A percentile compares a stretch with the other conserved stretches of the same genome.
These are phyloP conservation scores for Polylopha cassiicola DNA, from an alignment of 2,888 invertebrate genomes.

Conservation along the genomic window DNA sequence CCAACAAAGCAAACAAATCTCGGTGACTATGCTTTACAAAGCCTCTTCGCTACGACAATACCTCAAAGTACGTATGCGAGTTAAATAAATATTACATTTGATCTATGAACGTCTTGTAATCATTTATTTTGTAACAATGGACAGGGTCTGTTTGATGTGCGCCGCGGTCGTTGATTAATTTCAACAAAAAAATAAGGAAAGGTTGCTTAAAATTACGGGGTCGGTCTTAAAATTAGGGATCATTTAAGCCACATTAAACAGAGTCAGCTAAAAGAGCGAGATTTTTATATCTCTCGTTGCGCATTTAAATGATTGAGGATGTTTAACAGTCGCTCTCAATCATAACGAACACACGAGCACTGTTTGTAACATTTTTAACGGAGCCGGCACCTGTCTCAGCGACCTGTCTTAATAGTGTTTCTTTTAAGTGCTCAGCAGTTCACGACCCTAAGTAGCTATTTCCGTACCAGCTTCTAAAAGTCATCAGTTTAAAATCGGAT, in stretches of 20 bases:
- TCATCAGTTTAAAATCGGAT: constrained; percentile 71
- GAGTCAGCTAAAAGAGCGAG: constrained; percentile 9
- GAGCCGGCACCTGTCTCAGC: constrained; percentile 8
- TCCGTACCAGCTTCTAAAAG: constrained; percentile 60
- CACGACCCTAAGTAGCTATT: constrained; percentile 61
- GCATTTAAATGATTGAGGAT: no score
- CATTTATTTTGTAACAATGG: constrained; percentile 66
- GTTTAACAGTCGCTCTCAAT: no score
- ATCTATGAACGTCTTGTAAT: constrained; percentile 67
- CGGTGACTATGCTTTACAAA: constrained; percentile 29
- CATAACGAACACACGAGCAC: no score
- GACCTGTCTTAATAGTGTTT: constrained; percentile 35
- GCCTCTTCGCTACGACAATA: constrained; percentile 39
- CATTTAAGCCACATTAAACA: constrained; percentile 15
- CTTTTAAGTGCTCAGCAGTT: constrained; percentile 52
- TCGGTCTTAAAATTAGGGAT: constrained; percentile 12
- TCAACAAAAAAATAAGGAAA: constrained; percentile 58
- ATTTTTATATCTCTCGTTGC: background rate
- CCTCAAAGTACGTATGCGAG: constrained; percentile 49
- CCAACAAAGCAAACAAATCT: constrained; percentile 33
- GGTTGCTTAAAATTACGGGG: constrained; percentile 11
- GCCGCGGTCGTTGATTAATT: constrained; percentile 68
- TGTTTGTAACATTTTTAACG: no score
- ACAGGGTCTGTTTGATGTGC: constrained; percentile 67
- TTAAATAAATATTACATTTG: constrained; percentile 71